Base-by-base conservation (phyloP, 2,113 vertebrate genomes). In the Oncorhynchus mykiss region DNA sequence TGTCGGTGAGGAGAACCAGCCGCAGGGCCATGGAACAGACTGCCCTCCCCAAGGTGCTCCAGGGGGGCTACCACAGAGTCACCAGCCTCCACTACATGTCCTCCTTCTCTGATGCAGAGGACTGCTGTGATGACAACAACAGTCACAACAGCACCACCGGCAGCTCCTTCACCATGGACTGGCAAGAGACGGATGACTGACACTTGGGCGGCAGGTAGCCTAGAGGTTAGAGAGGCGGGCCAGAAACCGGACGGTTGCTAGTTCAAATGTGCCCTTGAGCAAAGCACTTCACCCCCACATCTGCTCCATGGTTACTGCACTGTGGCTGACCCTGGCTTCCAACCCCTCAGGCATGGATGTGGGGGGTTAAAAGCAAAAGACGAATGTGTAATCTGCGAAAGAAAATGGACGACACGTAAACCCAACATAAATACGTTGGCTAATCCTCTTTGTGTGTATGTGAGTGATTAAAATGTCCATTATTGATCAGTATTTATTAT, bases 21-120 rank as follows among this genome's bases (percentile, higher is more conserved):
- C 70, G 79, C 51, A 79, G 87, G 67, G 87, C 86, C 48, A 76
- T 92, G 82, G 91, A 92, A 77, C 77, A 93, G 57, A 74, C 82
- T 1, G 1, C 84, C 16, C 88, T 91, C 60, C 86, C 90, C 0
- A 85, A 90, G 39, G 76, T 79, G 29, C 79, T 84, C 2, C 78
- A 80, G 5, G 84, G 81, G 31, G 84, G 83, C 60, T 91, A 88
- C 78, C 88, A 90, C 75, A 82, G 87, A 51, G 80, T 90, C 39
- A 91, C 91, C 0, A 85, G 89, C 18, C 87, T 89, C 51, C 88
- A 91, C 79, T 91, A 91, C 74, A 86, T 79, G 75, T 90, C 92
- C 6, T 91, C 91, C 29, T 88, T 92, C 89, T 91, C 91, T 0
- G 91, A 88, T 1, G 84, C 86, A 0, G 92, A 92, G 59, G 88